Base-by-base conservation (phyloP, 2,888 invertebrate genomes). In the Rotaria macrura region DNA sequence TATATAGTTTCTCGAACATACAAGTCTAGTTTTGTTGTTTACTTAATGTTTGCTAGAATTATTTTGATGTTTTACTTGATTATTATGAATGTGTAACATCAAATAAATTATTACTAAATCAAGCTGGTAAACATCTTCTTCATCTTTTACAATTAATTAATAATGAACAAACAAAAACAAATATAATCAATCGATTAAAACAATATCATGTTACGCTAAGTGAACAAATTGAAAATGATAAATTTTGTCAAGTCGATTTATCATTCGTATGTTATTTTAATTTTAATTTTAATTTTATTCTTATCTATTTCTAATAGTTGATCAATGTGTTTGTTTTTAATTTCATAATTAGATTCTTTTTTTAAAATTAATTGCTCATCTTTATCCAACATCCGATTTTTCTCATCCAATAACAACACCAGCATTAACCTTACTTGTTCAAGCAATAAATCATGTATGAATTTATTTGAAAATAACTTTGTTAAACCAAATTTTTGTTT, bases 381-480 rank as follows among this genome's bases (percentile, higher is more conserved):
- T 97, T 85, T 97, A 95, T 91, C 94, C 96, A 0, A 94, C 96
- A 0, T 96, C 96, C 0, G 97, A 97, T 91, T 95, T 94, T 90
- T 92, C 94, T 72, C 97, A 97, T 92, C 94, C 94, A 0, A 93
- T 97, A 7, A 94, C 94, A n/a, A 95, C 95, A 25, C 96, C 96
- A n/a, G 91, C 93, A 43, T 89, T 95, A 88, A 92, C 95, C 87
- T 95, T 96, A 88, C 94, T 96, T 91, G 93, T 94, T 65, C 94
- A 95, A 90, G 94, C 96, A 95, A 87, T 87, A 85, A 72, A 88
- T 83, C 88, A 92, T 92, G 89, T 89, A 87, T 83, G 85, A 43
- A 85, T 84, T 49, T 12, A 23, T 38, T 23, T 25, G 14, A 23
- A 84, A 79, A 4, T 65, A 85, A 85, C 10, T 43, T 43, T 86